Base-by-base conservation (phyloP, 2,888 invertebrate species). In the Augochlorella aurata region DNA sequence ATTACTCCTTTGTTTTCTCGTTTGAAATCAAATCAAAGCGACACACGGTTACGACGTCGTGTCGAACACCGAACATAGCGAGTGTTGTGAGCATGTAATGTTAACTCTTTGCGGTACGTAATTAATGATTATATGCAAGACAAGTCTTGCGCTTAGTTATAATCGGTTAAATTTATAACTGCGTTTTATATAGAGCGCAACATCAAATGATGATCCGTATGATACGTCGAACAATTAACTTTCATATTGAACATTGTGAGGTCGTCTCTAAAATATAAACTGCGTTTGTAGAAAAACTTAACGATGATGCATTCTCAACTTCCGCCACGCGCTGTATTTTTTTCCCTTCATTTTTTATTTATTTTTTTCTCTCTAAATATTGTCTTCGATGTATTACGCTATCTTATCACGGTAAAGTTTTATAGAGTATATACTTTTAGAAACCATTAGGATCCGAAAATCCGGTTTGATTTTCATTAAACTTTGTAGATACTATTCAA, bases 341-440 rank as follows among this genome's bases (percentile, higher is more conserved):
- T 49, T 66, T 16, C 16, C 54, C 72, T 79, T 79, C 16, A 10
- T 58, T 52, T 68, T 63, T 45, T 44, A 38, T 66, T 44, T 75
- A 29, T 5, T 16, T 79, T 24, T 68, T 70, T 7, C 18, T 44
- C 18, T 45, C 73, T 65, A 65, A 44, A 88, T 88, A 88, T 88
- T 88, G 88, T 88, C 88, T 87, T 88, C 87, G 82, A 88, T 88
- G 85, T 86, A 79, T 88, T 84, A 86, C 68, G 70, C 81, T 87
- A 86, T 81, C 84, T 87, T 87, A 87, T 73, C 75, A 69, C 78
- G 84, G 78, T 77, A 83, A 82, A 76, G 65, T 86, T 85, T 78
- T 83, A 63, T 38, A 85, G 72, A 80, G 81, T 70, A 52, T 76
- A 74, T 50, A 72, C 47, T 77, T 85, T 88, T 82, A 82, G 73